Conservation (phyloP, 2,888 invertebrate species). For the Neocrepidodera transversa region DNA sequence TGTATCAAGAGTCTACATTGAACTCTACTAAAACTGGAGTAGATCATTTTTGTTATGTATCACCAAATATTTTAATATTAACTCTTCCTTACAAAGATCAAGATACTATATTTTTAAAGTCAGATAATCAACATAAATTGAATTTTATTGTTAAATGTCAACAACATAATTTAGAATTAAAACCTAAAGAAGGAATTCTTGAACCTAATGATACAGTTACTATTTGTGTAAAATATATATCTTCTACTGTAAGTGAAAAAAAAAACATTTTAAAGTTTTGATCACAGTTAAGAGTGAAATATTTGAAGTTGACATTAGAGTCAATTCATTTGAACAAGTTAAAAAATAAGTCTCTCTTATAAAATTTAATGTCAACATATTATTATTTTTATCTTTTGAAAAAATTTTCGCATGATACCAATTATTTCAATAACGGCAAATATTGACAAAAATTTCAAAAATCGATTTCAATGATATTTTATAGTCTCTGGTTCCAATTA, state of each 20-base stretch:
- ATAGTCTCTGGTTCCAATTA: too few relatives aligned
- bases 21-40: slow-evolving; percentile 31
- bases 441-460: too few relatives aligned
- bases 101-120: too few relatives aligned
- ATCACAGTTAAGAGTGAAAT: slow-evolving; percentile 50
- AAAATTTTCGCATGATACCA: too few relatives aligned
- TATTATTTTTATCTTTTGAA: too few relatives aligned
- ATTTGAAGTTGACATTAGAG: slow-evolving; percentile 48
- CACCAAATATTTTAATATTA: slow-evolving; percentile 46
- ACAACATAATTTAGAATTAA: slow-evolving; percentile 40
- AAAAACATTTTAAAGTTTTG: slow-evolving; percentile 41
- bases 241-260: slow-evolving; percentile 22
- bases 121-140: slow-evolving; percentile 35
- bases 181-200: slow-evolving; percentile 42
- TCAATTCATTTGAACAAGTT: slow-evolving; percentile 28
- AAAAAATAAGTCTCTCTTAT: slow-evolving; percentile 14
- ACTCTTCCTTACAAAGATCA: slow-evolving; percentile 36
- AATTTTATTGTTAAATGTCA: slow-evolving; percentile 38
- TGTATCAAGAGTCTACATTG: slow-evolving; percentile 47
- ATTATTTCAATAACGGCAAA: too few relatives aligned
- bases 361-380: too few relatives aligned
- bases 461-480: too few relatives aligned
- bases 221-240: slow-evolving; percentile 44
- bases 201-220: slow-evolving; percentile 40
- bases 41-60: slow-evolving; percentile 39